Evolutionary conservation across 2,888 invertebrate species (phyloP).

Genomic region (Thereva nobilitata): DNA sequence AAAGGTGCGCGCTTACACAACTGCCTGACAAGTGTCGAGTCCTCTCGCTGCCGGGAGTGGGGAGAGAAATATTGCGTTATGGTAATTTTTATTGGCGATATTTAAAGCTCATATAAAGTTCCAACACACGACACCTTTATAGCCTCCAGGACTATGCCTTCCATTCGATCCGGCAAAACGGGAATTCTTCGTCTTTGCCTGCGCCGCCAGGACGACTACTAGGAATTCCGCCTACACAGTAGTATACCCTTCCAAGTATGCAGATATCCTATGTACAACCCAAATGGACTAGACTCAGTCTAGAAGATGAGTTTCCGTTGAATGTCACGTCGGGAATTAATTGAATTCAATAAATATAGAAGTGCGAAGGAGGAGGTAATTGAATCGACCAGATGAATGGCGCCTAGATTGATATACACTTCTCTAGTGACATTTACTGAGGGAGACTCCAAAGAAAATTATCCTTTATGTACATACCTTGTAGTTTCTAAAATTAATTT

Average conservation of each 20-base stretch:
- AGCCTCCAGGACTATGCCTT: slow-evolving; percentile 1
- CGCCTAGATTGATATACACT: slow-evolving; percentile 26
- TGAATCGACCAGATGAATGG: slow-evolving; percentile 31
- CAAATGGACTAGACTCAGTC: slow-evolving; percentile 7
- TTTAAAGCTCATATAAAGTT: slow-evolving; percentile 27
- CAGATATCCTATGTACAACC: slow-evolving; percentile 12
- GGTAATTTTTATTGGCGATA: slow-evolving; percentile 34
- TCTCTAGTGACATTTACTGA: slow-evolving; percentile 7
- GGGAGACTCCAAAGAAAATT: slow-evolving; percentile 6
- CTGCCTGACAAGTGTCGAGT: too few species aligned
- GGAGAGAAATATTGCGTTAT: slow-evolving; percentile 29
- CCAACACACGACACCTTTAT: slow-evolving; percentile 28
- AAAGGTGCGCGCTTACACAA: not conserved
- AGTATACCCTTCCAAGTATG: not conserved
- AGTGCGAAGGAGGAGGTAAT: slow-evolving; percentile 19
- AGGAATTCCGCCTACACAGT: slow-evolving; percentile 4
- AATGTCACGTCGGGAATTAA: slow-evolving; percentile 30
- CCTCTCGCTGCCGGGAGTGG: not conserved
- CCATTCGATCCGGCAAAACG: too few species aligned
- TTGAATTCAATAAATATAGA: slow-evolving; percentile 33
- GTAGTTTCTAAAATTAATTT: slow-evolving; percentile 27
- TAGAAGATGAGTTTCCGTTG: slow-evolving; percentile 22
- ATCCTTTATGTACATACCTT: slow-evolving; percentile 18
- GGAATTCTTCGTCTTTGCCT: not conserved
- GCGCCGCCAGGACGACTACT: not conserved